Percentiles rank a stretch among this genome's conserved stretches.
These are phyloP conservation scores for Xanthostigma xanthostigma DNA, from an alignment of 2,888 invertebrate species.

Conservation along the genomic window DNA sequence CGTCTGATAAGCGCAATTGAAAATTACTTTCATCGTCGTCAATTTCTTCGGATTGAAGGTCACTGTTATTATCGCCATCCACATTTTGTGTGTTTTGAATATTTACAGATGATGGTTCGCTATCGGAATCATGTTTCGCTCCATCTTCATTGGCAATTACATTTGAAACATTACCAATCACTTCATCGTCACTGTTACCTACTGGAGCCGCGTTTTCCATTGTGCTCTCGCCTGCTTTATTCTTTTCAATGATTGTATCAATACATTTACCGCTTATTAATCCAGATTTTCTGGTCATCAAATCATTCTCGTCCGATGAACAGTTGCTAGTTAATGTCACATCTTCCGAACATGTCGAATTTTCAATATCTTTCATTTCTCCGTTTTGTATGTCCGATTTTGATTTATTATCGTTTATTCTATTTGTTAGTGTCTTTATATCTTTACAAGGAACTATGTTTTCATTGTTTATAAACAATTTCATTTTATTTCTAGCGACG, in stretches of 20 bases:
- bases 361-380: conserved; percentile 5
- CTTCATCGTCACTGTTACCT: too few relatives aligned
- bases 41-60: conserved; percentile 17
- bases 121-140: too few relatives aligned
- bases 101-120: too few relatives aligned
- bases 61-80: neutral
- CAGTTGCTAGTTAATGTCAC: too few relatives aligned
- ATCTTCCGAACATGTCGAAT: conserved; percentile 1
- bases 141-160: too few relatives aligned
- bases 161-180: too few relatives aligned
- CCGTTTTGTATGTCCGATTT: conserved; percentile 6
- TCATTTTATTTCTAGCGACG: neutral
- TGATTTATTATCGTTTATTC: conserved; percentile 18
- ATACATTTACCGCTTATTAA: too few relatives aligned
- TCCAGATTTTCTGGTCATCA: too few relatives aligned
- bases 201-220: too few relatives aligned
- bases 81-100: too few relatives aligned
- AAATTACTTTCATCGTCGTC: conserved; percentile 22
- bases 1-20: conserved; percentile 25
- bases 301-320: neutral
- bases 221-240: too few relatives aligned
- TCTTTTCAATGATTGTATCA: too few relatives aligned
- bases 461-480: conserved; percentile 12
- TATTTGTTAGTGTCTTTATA: conserved; percentile 17
- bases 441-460: conserved; percentile 11